Evolutionary conservation across 2,113 vertebrate genomes (phyloP).

Genomic region (Stegastes partitus): DNA sequence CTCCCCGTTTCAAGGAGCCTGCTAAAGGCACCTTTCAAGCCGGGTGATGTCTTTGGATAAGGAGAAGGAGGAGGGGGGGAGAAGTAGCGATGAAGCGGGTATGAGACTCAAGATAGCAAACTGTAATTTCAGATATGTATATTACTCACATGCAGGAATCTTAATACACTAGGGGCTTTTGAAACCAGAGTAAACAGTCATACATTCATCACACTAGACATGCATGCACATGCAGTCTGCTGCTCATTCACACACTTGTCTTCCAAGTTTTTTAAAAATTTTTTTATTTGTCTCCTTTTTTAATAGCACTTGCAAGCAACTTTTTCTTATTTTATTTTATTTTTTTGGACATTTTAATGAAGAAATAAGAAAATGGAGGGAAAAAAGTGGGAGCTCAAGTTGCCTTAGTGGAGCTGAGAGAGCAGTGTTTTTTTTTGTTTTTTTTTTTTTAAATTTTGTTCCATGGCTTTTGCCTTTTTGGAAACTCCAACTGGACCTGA

Average conservation of each 20-base stretch:
- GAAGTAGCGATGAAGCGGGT: conserved; percentile 42
- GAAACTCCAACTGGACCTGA: conserved; percentile 68
- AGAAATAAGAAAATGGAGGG: conserved; percentile 52
- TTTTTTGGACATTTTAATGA: too few relatives aligned
- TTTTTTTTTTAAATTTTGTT: conserved; percentile 38
- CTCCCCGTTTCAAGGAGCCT: conserved; percentile 92
- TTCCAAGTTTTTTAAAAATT: conserved; percentile 4
- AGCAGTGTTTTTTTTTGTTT: background rate
- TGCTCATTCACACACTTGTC: conserved; percentile 20
- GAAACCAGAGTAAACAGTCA: conserved; percentile 37
- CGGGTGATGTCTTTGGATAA: conserved; percentile 76
- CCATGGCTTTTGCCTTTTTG: conserved; percentile 53
- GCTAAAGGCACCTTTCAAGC: conserved; percentile 89
- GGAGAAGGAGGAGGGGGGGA: conserved; percentile 5
- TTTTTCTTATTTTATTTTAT: conserved; percentile 41
- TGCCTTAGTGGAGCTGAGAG: conserved; percentile 39
- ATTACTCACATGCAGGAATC: conserved; percentile 58
- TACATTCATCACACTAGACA: conserved; percentile 15
- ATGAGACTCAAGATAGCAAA: conserved; percentile 54
- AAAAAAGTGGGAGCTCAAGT: conserved; percentile 38
- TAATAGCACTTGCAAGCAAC: background rate
- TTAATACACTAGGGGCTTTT: conserved; percentile 49
- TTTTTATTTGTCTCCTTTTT: background rate
- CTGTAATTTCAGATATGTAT: conserved; percentile 76
- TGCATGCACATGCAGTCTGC: conserved; percentile 16